Evolutionary conservation across 2,888 invertebrate species (phyloP), one percentile per base, ranked within the genome.

Genomic region (Eupithecia pulchellata): DNA sequence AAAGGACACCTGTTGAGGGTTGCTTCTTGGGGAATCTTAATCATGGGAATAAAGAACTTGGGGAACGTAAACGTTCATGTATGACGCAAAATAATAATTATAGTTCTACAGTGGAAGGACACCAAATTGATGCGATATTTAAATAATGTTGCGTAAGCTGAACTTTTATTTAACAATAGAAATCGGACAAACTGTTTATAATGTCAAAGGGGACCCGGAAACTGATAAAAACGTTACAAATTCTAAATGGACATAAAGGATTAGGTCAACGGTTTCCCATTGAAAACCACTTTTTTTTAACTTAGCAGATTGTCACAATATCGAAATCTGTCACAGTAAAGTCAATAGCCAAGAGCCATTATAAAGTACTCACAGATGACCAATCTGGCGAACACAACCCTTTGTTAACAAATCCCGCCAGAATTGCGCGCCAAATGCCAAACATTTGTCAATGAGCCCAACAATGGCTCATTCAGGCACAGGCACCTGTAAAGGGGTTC

Each of bases 401-500:
- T 85, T 88, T 89, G 63, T 71, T 63, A 71, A 64, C 61, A 82
- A 82, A 83, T 86, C 86, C 88, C 86, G 88, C 87, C 87, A 88
- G 91, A 92, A 86, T 84, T 86, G 83, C 88, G 89, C 92, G 91
- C 88, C 90, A 89, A 92, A 90, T 82, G 89, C 73, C 86, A 86
- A 86, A 85, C 88, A 87, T 85, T 89, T 84, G 88, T 93, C 87
- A 93, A 93, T 93, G 93, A 86, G 80, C 76, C 17, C 58, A 32
- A 93, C 92, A 93, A 93, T 86, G 85, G 77, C 78, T 85, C 91
- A 91, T 91, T 92, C 87, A 91, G 81, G 75, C 75, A 75, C 75
- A 75, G 85, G 86, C 93, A 93, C 93, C 94, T 93, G 93, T 92
- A 88, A 81, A 85, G 89, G 91, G 92, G 88, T 91, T 91, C 91